A percentile compares a stretch with the other conserved stretches of the same genome.
These are phyloP conservation scores for Conops quadrifasciatus DNA, from an alignment of 2,888 invertebrate genomes.

Conservation along the genomic window DNA sequence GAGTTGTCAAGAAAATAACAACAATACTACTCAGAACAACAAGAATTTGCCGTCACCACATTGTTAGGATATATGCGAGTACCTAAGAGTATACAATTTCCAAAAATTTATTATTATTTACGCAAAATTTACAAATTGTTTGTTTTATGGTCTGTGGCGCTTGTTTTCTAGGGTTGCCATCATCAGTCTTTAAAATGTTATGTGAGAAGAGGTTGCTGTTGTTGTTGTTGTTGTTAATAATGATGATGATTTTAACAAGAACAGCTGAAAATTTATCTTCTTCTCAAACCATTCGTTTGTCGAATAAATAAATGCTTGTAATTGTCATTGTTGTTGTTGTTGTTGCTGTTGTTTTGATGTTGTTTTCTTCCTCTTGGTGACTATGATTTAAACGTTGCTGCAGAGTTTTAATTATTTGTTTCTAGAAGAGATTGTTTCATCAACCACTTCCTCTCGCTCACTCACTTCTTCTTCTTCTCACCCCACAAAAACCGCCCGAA, in stretches of 20 bases:
- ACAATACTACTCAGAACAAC: constrained; percentile 8
- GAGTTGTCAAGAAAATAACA: neutral
- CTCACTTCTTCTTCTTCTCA: no score
- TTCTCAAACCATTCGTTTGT: neutral
- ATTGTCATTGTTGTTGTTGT: constrained; percentile 12
- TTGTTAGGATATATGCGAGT: constrained; percentile 18
- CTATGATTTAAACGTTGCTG: constrained; percentile 25
- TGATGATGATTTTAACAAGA: constrained; percentile 8
- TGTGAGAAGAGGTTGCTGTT: neutral
- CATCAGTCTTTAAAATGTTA: neutral
- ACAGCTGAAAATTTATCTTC: neutral
- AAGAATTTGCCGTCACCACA: neutral
- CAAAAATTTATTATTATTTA: constrained; percentile 34
- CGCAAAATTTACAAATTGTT: constrained; percentile 34
- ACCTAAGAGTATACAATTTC: neutral
- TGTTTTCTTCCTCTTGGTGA: no score
- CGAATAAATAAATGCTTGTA: constrained; percentile 25
- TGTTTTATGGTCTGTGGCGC: constrained; percentile 32
- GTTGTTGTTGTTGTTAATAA: neutral
- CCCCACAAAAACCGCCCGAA: no score
- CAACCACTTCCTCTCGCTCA: no score
- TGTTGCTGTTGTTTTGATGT: neutral
- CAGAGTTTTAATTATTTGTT: constrained; percentile 31
- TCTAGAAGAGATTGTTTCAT: no score
- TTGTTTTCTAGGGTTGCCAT: neutral